Evolutionary conservation across 2,797 vertebrate genomes (phyloP).

Genomic region (Peromyscus aztecus): DNA sequence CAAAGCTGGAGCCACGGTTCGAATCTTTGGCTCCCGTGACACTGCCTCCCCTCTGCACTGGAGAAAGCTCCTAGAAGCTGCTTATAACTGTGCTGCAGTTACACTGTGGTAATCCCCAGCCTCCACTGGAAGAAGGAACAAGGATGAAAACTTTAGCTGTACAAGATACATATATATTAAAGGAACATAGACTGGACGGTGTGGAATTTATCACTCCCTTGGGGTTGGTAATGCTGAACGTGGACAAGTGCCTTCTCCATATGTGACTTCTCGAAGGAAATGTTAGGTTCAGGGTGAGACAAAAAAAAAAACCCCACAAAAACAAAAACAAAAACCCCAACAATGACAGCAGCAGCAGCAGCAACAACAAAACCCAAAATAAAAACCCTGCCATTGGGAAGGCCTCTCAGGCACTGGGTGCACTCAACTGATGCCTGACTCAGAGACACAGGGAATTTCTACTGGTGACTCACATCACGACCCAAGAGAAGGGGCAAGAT

Average conservation of each 20-base stretch:
- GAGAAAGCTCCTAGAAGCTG: background rate
- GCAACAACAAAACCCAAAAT: background rate
- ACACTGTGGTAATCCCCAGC: background rate
- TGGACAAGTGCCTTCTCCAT: background rate
- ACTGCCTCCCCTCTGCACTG: background rate
- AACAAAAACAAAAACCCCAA: background rate
- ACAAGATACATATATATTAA: background rate
- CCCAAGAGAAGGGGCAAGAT: constrained; percentile 35
- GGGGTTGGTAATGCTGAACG: background rate
- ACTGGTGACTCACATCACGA: constrained; percentile 67
- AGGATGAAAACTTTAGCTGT: background rate
- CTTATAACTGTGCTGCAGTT: background rate
- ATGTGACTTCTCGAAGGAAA: constrained; percentile 52
- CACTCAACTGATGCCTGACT: constrained; percentile 62
- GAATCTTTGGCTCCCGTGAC: background rate
- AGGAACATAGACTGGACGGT: background rate
- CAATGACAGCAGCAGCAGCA: background rate
- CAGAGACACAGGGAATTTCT: constrained; percentile 77
- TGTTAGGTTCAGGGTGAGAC: constrained; percentile 8
- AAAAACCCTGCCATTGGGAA: background rate
- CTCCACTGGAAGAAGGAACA: background rate
- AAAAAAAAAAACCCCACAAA: background rate
- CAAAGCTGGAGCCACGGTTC: background rate
- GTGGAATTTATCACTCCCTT: background rate
- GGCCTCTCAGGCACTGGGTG: background rate